A percentile compares a stretch with the other conserved stretches of the same genome.
Conservation (phyloP, 2,888 invertebrate species). For the Plebejus melissa region DNA sequence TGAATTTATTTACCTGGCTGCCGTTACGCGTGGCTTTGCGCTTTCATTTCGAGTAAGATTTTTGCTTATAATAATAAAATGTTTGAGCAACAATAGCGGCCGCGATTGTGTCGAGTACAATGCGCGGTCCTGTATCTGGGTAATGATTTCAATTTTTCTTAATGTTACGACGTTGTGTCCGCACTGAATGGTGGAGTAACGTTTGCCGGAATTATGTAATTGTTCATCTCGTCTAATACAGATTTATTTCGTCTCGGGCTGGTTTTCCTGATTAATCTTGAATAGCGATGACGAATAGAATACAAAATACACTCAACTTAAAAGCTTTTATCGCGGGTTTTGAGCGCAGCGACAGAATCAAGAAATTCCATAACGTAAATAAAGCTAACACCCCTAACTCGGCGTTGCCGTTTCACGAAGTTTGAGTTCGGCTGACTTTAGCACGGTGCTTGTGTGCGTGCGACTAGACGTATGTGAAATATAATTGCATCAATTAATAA, state of each 20-base stretch:
- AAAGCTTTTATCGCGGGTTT: no score
- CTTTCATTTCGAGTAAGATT: slow-evolving; percentile 51
- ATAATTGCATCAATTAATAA: no score
- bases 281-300: not conserved
- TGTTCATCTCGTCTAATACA: slow-evolving; percentile 1
- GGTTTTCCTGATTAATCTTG: not conserved
- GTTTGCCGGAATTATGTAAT: slow-evolving; percentile 1
- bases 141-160: slow-evolving; percentile 29
- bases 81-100: slow-evolving; percentile 37
- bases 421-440: no score
- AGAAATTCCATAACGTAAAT: no score
- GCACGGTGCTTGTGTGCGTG: no score
- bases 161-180: slow-evolving; percentile 18
- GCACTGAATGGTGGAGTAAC: not conserved
- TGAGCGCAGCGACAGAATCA: no score
- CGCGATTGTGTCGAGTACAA: slow-evolving; percentile 32
- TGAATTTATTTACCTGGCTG: slow-evolving; percentile 51
- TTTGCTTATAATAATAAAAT: slow-evolving; percentile 40
- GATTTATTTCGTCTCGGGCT: not conserved
- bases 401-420: no score
- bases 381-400: no score
- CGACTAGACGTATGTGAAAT: no score
- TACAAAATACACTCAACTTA: no score
- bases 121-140: slow-evolving; percentile 22
- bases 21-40: slow-evolving; percentile 50